Base-by-base conservation (phyloP, 2,113 vertebrate genomes). In the Phaethornis superciliosus region DNA sequence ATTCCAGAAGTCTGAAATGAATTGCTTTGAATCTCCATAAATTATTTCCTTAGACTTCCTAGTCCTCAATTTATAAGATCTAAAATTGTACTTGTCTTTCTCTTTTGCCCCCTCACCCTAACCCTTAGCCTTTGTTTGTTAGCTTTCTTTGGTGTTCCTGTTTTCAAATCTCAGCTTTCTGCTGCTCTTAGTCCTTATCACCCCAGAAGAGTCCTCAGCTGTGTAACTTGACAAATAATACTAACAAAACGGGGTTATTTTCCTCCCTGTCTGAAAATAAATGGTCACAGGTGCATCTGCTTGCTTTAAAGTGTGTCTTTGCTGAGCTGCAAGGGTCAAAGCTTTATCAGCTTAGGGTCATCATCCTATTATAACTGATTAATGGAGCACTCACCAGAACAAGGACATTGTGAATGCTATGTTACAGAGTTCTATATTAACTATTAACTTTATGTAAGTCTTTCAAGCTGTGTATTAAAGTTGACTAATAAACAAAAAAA, bases 321-420 rank as follows among this genome's bases (percentile, higher is more conserved):
- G 44, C 42, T 74, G 88, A 83, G 71, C 44, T 44, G 17, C 27
- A 89, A 78, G 28, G 52, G 81, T 89, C 78, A 87, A 84, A 20
- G 32, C 4, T 90, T 81, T 81, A 90, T 81, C 77, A 80, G 40
- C 35, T 16, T 82, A 10, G 12, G 44, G 46, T 71, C 62, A 76
- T 82, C 67, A 94, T 15, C 19, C 49, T 27, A 77, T 91, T 93
- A 91, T 28, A 82, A 51, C 42, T 83, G 85, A 96, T 88, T 93
- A 96, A 93, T 91, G 88, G 46, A 83, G 22, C 42, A 42, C 27
- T 88, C 79, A 52, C 26, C 60, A 82, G 64, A 85, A 70, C 49
- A 94, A 94, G 88, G 85, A 58, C 51, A 47, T 30, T 77, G n/a
- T 63, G 59, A 81, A 58, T 88, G 15, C 28, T 65, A 4, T 58